Evolutionary conservation across 1,140 invertebrate genomes (phyloP), one percentile per base, ranked within the genome.

Genomic region (Bombus confusus): DNA sequence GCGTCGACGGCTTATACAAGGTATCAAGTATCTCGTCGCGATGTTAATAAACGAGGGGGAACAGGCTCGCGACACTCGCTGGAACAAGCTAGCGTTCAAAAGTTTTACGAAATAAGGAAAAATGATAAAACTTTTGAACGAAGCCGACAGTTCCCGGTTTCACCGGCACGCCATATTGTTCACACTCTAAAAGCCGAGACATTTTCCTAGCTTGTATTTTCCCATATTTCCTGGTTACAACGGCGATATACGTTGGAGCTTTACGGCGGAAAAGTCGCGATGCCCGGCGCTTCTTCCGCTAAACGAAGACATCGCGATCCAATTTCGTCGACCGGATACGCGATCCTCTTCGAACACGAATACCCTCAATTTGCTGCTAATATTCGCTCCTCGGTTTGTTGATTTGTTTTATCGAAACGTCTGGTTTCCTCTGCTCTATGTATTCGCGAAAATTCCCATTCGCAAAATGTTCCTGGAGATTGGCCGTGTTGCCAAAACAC

Each of bases 71-170:
- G 62, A 59, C 41, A 52, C 37, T 31, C 22, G 39, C 13, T 43
- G 12, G 68, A 43, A 57, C 12, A 22, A 31, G 57, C 41, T 4
- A 34, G 15, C 75, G 75, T 25, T 78, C 52, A 34, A 72, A 84
- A 84, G 47, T 84, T 83, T 79, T 84, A 62, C 76, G 68, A 43
- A 84, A 84, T 79, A 84, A 84, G 76, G 76, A 84, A 80, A 84
- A 84, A 84, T 84, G 83, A 84, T 72, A 72, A 76, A 84, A 84
- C 18, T 80, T 84, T 28, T 25, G 31, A 79, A 72, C 76, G 66
- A 47, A 62, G 66, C 62, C 39, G 47, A 80, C 47, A 69, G 25
- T 68, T 6, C 2, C 47, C 47, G 43, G 66, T 57, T 80, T 34
- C 25, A 62, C 59, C 69, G 57, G 8, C 41, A 22, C 31, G 72